phyloP scores from a whole-genome alignment of 1,140 invertebrate genomes.

The Leptinotarsa defecta region DNA sequence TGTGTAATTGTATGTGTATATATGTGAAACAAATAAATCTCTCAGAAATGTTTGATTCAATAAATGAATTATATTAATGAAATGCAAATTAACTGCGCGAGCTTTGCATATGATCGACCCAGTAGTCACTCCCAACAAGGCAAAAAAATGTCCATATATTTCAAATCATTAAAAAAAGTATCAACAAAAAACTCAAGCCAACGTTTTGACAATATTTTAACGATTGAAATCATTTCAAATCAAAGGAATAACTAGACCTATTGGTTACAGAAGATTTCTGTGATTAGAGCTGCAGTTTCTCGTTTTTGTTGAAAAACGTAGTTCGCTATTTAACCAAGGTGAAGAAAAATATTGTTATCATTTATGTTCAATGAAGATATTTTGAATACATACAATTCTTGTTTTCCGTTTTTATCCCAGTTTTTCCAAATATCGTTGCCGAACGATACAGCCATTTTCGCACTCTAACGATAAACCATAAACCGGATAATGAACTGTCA shows the following conservation, averaged over 20 bases:
- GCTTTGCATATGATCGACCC: not conserved
- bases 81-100: not conserved
- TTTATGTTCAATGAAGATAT: not conserved
- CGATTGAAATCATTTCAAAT: too few species aligned
- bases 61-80: not conserved
- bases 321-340: not conserved
- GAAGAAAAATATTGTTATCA: too few species aligned
- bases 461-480: not conserved
- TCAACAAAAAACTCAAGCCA: too few species aligned
- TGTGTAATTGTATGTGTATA: not conserved
- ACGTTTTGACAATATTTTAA: too few species aligned
- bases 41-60: not conserved
- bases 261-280: not conserved
- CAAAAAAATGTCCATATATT: not conserved
- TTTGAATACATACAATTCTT: slow-evolving; percentile 66
- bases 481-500: not conserved
- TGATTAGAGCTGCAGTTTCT: not conserved
- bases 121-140: not conserved
- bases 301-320: not conserved
- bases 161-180: not conserved
- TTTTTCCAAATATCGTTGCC: slow-evolving; percentile 65
- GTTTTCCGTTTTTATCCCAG: slow-evolving; percentile 69
- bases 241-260: too few species aligned
- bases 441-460: slow-evolving; percentile 33
- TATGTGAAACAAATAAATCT: not conserved